These are phyloP conservation scores for Borostomias antarcticus DNA, from an alignment of 2,797 vertebrate genomes.

Conservation along the genomic window DNA sequence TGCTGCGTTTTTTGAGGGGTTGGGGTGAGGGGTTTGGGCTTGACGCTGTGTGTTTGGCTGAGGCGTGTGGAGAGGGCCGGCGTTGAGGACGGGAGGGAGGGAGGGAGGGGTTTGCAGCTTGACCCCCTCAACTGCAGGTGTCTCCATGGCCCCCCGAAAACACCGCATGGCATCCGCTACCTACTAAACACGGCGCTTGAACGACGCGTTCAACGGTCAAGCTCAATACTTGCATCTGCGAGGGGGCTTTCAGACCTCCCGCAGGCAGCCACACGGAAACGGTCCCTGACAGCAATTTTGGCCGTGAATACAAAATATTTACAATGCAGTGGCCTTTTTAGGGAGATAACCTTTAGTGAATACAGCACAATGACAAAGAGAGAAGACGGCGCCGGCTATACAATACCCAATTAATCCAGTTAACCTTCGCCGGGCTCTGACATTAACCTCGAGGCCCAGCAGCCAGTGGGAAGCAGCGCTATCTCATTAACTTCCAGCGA, in stretches of 20 bases:
- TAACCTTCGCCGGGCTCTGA: conserved; percentile 45
- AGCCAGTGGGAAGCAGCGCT: conserved; percentile 29
- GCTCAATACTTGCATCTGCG: conserved; percentile 56
- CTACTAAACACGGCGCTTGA: conserved; percentile 58
- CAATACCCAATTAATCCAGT: conserved; percentile 48
- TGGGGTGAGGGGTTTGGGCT: conserved; percentile 53
- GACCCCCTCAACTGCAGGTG: conserved; percentile 60
- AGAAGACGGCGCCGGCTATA: conserved; percentile 38
- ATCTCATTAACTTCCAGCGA: conserved; percentile 50
- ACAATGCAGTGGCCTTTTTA: conserved; percentile 32
- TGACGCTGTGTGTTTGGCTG: conserved; percentile 58
- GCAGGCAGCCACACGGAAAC: conserved; percentile 12
- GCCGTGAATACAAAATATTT: conserved; percentile 34
- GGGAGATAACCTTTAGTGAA: conserved; percentile 41
- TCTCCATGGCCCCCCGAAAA: conserved; percentile 56
- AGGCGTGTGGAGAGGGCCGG: no score
- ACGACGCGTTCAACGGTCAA: conserved; percentile 45
- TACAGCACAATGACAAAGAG: conserved; percentile 29
- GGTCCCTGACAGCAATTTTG: not conserved
- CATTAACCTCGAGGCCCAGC: conserved; percentile 44
- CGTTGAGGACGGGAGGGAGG: no score
- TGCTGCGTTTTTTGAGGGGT: conserved; percentile 64
- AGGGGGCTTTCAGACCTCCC: conserved; percentile 40
- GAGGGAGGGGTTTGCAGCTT: conserved; percentile 51
- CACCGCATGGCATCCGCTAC: conserved; percentile 61